Evolutionary conservation across 2,113 vertebrate species (phyloP).

Genomic region (Vireo altiloquus): DNA sequence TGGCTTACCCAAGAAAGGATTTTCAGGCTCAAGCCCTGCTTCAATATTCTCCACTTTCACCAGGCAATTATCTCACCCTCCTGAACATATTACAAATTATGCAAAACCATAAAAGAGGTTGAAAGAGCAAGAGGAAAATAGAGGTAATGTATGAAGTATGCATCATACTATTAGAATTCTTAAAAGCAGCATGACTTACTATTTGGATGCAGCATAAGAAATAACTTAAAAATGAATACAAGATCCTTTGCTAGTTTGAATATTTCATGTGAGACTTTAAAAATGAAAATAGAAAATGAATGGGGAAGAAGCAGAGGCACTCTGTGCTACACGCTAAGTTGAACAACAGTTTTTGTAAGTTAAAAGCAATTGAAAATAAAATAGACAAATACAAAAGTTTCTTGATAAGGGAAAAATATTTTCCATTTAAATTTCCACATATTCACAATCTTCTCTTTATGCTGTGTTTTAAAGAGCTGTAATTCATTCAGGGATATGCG

Average conservation of each 20-base stretch:
- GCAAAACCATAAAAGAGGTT: constrained; percentile 17
- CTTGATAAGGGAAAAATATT: neutral
- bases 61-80: constrained; percentile 24
- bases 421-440: neutral
- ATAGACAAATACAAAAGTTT: neutral
- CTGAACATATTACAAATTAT: constrained; percentile 40
- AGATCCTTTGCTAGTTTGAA: neutral
- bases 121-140: constrained; percentile 49
- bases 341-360: neutral
- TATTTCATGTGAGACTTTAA: neutral
- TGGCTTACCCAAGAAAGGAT: constrained; percentile 19
- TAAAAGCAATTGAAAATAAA: neutral
- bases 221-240: neutral
- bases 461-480: neutral
- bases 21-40: neutral
- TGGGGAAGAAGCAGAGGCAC: neutral
- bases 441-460: neutral
- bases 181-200: neutral
- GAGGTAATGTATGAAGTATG: neutral
- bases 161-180: neutral
- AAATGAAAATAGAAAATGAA: neutral
- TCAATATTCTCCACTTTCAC: constrained; percentile 7
- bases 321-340: neutral
- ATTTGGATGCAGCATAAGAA: neutral
- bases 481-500: neutral